These are phyloP conservation scores for Nesospiza acunhae DNA, from an alignment of 2,113 vertebrate genomes.

Conservation along the genomic window DNA sequence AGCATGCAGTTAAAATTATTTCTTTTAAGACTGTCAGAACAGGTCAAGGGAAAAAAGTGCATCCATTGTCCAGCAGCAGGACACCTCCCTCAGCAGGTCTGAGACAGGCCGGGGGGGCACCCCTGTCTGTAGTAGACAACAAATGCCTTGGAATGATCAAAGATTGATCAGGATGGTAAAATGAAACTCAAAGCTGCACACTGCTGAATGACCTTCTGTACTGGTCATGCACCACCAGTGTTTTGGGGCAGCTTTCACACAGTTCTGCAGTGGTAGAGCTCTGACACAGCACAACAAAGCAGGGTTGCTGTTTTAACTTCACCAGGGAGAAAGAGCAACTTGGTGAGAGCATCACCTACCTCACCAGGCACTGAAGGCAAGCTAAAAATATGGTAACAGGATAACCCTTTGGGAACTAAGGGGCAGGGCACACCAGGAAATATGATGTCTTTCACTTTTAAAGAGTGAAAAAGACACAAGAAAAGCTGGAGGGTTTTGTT, in stretches of 20 bases:
- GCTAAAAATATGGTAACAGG: accelerated
- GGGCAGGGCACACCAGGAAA: neutral
- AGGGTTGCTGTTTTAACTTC: neutral
- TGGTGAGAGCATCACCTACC: neutral
- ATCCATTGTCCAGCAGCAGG: neutral
- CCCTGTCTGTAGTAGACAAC: neutral
- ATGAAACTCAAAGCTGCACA: neutral
- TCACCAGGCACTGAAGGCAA: neutral
- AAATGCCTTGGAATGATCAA: neutral
- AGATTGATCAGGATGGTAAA: neutral
- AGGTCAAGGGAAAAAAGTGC: neutral
- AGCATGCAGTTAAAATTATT: neutral
- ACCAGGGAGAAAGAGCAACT: neutral
- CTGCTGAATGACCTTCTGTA: neutral
- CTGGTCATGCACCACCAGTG: accelerated
- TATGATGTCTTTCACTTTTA: neutral
- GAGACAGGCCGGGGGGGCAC: neutral
- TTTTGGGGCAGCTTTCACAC: neutral
- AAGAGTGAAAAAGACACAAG: neutral
- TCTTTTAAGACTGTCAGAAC: neutral
- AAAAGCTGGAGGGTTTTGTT: neutral
- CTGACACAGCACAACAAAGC: neutral
- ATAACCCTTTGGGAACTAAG: neutral
- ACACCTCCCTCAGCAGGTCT: neutral
- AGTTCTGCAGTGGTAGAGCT: neutral